Base-by-base conservation (phyloP, 1,140 invertebrate species). In the Halesus radiatus region DNA sequence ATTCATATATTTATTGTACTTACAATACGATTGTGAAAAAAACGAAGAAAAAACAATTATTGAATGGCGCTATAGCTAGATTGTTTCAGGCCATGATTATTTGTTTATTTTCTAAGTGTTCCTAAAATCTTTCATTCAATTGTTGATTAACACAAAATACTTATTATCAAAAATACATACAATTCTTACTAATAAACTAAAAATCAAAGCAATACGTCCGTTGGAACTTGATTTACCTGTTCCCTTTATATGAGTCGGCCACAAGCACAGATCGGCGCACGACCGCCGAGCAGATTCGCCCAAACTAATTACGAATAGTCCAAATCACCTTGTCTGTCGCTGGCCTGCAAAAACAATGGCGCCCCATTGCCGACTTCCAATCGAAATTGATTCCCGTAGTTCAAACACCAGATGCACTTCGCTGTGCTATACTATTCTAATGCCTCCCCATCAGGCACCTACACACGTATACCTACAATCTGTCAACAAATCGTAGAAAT, bases 341-440 rank as follows among this genome's bases (percentile, higher is more conserved):
- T 23, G 16, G 8, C 20, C 20, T 23, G 56, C 7, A 60, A 60
- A 60, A 60, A 60, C 56, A 60, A 60, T 60, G 20, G 23, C 56
- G 23, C 56, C 56, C 56, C 15, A 60, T 20, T 60, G 56, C 18
- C 18, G 56, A 23, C 23, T 23, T 18, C 56, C 18, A 23, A 20
- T 13, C 23, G 56, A 23, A 60, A 60, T 60, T 60, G 18, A 60
- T 60, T 60, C 56, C 56, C 56, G 37, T 13, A 60, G 23, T 60
- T 60, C 56, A 60, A 60, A 60, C 23, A 60, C 18, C 7, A 60
- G 6, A 20, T 60, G 56, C 56, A 23, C 56, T 20, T 23, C 23
- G 23, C 56, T 45, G 32, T 32, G 3, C 4, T 32, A 32, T 32
- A 32, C n/a, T n/a, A n/a, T 32, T 6, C 5, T 7, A 1, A 32